Conservation (phyloP, 1,140 invertebrate genomes). For the Dryas iulia region DNA sequence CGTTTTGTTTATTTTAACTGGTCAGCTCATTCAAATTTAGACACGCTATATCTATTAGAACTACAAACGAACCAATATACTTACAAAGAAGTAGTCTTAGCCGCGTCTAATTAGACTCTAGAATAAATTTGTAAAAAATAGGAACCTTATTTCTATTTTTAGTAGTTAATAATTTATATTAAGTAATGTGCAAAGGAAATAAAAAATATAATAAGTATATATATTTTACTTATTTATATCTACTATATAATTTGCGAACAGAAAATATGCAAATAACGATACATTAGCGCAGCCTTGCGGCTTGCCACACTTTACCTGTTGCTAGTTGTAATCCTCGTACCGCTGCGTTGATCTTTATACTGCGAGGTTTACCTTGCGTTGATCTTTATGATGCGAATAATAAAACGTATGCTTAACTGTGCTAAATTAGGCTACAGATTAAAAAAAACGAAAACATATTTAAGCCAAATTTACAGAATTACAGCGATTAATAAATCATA, state of each 20-base stretch:
- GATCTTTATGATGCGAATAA: neutral
- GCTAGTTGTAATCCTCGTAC: neutral
- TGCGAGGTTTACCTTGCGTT: neutral
- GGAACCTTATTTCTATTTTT: too few relatives aligned
- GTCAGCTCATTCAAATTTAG: too few relatives aligned
- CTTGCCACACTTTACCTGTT: neutral
- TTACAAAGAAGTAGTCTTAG: too few relatives aligned
- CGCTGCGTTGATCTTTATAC: neutral
- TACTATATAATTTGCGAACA: neutral
- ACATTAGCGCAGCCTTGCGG: neutral
- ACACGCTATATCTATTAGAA: too few relatives aligned
- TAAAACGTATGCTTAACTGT: neutral
- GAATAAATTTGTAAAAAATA: too few relatives aligned
- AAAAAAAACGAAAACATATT: neutral
- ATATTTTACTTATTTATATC: neutral
- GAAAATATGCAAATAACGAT: neutral
- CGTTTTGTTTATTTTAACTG: too few relatives aligned
- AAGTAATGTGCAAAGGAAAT: too few relatives aligned
- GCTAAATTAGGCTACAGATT: neutral
- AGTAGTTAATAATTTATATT: too few relatives aligned
- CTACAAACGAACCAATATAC: too few relatives aligned
- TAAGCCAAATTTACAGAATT: neutral
- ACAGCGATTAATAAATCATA: neutral
- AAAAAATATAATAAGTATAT: too few relatives aligned
- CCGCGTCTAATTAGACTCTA: too few relatives aligned